Evolutionary conservation across 2,888 invertebrate species (phyloP).

Genomic region (Napeogenes sylphis): DNA sequence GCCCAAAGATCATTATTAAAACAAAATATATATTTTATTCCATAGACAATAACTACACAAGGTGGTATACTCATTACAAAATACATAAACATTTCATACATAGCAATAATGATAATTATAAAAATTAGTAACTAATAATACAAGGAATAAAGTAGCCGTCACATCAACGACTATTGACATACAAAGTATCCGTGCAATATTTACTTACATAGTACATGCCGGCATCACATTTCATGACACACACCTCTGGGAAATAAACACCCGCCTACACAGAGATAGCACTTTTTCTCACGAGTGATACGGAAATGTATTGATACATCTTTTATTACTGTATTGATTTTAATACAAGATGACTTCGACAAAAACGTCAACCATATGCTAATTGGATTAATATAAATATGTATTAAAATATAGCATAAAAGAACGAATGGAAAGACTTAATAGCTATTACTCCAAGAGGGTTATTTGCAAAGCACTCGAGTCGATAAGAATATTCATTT

Average conservation of each 20-base stretch:
- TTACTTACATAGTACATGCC: slow-evolving; percentile 16
- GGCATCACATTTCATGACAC: slow-evolving; percentile 38
- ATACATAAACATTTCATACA: no score
- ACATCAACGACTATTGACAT: background rate
- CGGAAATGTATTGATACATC: no score
- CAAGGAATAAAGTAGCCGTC: background rate
- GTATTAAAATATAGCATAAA: background rate
- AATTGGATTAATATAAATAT: slow-evolving; percentile 1
- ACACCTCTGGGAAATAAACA: slow-evolving; percentile 41
- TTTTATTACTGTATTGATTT: background rate
- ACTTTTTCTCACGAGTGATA: slow-evolving; percentile 33
- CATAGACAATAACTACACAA: no score
- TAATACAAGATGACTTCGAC: background rate
- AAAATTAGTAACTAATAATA: background rate
- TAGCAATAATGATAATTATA: background rate
- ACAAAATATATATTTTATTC: no score
- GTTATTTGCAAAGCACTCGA: slow-evolving; percentile 22
- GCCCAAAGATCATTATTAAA: no score
- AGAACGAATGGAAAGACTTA: no score
- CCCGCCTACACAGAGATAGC: slow-evolving; percentile 16
- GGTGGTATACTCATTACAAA: no score
- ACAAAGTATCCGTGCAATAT: slow-evolving; percentile 12
- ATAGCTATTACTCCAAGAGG: slow-evolving; percentile 4
- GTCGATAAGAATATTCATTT: slow-evolving; percentile 26
- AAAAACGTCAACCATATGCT: background rate